Percentiles rank a stretch among this genome's conserved stretches.
phyloP scores from a whole-genome alignment of 2,113 vertebrate species.

The Dascyllus trimaculatus region DNA sequence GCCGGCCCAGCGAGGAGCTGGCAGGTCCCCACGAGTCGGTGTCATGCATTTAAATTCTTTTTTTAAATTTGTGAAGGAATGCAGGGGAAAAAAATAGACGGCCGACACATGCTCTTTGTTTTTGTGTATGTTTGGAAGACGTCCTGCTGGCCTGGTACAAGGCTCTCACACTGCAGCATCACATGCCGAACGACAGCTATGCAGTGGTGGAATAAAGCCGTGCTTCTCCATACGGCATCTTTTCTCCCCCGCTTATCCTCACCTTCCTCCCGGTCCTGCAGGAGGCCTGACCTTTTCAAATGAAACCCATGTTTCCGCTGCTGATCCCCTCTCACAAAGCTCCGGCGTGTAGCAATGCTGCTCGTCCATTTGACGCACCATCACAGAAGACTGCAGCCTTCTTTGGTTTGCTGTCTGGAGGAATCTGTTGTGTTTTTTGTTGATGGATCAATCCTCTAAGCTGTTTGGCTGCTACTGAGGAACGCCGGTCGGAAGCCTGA shows the following conservation, averaged over 20 bases:
- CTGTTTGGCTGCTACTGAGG: conserved; percentile 4
- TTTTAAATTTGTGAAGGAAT: background rate
- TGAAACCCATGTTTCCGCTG: conserved; percentile 36
- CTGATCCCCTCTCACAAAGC: conserved; percentile 30
- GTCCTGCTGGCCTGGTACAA: conserved; percentile 10
- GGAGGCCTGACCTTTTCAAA: conserved; percentile 54
- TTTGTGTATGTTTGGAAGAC: conserved; percentile 22
- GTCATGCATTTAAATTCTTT: conserved; percentile 48
- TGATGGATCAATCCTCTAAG: conserved; percentile 17
- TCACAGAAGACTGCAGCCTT: background rate
- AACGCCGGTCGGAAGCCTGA: conserved; percentile 1
- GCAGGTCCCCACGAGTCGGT: conserved; percentile 37
- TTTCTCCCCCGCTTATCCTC: conserved; percentile 7
- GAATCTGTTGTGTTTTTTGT: background rate
- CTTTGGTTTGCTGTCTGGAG: background rate
- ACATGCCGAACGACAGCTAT: conserved; percentile 30
- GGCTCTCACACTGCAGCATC: conserved; percentile 7
- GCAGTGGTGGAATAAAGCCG: conserved; percentile 28
- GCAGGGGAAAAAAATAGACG: conserved; percentile 25
- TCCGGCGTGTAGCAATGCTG: background rate
- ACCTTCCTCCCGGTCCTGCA: conserved; percentile 24
- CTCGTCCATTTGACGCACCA: background rate
- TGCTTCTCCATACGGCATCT: background rate
- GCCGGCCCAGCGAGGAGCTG: conserved; percentile 53
- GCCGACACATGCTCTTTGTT: background rate